phyloP scores from a whole-genome alignment of 2,797 vertebrate species.

The Enteromius thamalakanensis region DNA sequence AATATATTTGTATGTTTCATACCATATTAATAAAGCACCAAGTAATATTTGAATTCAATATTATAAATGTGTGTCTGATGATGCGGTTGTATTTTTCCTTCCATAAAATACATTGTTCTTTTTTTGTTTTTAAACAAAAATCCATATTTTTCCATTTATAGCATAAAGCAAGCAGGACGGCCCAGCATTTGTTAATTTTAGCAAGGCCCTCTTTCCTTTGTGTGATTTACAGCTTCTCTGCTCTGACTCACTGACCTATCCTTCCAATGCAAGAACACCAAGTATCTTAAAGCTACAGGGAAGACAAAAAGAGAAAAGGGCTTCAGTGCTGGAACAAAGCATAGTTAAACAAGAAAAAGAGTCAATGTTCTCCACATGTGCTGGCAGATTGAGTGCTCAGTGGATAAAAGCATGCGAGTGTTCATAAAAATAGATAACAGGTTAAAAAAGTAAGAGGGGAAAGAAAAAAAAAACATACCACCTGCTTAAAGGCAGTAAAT shows the following conservation, averaged over 20 bases:
- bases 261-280: slow-evolving; percentile 44
- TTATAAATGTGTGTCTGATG: not conserved
- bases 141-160: slow-evolving; percentile 25
- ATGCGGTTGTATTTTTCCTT: not conserved
- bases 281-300: slow-evolving; percentile 45
- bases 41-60: not conserved
- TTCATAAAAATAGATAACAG: slow-evolving; percentile 54
- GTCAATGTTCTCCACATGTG: slow-evolving; percentile 56
- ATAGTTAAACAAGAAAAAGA: slow-evolving; percentile 51
- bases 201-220: slow-evolving; percentile 9
- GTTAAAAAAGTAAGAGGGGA: slow-evolving; percentile 32
- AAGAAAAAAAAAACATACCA: slow-evolving; percentile 47
- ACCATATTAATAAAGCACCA: not conserved
- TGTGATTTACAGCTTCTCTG: slow-evolving; percentile 37
- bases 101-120: not conserved
- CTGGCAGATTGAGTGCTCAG: slow-evolving; percentile 44
- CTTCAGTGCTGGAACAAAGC: slow-evolving; percentile 44
- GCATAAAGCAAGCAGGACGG: not conserved
- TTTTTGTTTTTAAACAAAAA: not conserved
- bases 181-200: slow-evolving; percentile 24
- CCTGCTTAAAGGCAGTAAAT: slow-evolving; percentile 68
- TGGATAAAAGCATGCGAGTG: slow-evolving; percentile 49
- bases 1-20: not conserved
- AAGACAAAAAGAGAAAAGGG: slow-evolving; percentile 46
- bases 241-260: slow-evolving; percentile 44